phyloP scores from a whole-genome alignment of 2,797 vertebrate genomes.

The Syngnathus acus region DNA sequence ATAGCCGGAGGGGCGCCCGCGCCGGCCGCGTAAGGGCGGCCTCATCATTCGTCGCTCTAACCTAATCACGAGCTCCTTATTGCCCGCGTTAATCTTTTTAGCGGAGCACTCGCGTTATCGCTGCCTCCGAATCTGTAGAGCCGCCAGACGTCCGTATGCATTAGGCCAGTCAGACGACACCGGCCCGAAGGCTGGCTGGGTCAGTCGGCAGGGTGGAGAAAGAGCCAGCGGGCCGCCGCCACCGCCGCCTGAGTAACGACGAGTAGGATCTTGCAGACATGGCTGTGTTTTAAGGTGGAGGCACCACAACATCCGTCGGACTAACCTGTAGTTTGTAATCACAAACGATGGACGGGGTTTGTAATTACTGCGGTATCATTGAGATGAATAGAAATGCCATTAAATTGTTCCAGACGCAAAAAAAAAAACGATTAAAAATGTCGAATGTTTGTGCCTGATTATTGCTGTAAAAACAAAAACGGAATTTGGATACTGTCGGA shows the following conservation, averaged over 20 bases:
- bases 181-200: constrained; percentile 36
- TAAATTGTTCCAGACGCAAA: background rate
- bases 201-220: constrained; percentile 15
- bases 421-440: no score
- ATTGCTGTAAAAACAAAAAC: no score
- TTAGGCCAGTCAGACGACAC: constrained; percentile 50
- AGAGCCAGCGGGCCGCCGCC: constrained; percentile 28
- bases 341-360: background rate
- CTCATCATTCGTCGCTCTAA: constrained; percentile 50
- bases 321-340: constrained; percentile 16
- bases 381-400: no score
- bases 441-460: no score
- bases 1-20: constrained; percentile 23
- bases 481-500: no score
- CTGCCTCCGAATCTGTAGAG: constrained; percentile 40
- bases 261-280: constrained; percentile 29
- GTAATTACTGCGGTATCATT: background rate
- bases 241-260: constrained; percentile 17
- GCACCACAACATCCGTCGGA: constrained; percentile 28
- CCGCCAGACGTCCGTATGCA: constrained; percentile 58
- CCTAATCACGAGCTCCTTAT: constrained; percentile 54
- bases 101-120: constrained; percentile 48
- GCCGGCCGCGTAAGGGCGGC: constrained; percentile 26
- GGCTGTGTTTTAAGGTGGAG: constrained; percentile 23
- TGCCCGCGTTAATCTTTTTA: constrained; percentile 57